Percentiles rank a stretch among this genome's conserved stretches.
phyloP scores from a whole-genome alignment of 2,888 invertebrate genomes.

The Lepidocyrtoides sp. region DNA sequence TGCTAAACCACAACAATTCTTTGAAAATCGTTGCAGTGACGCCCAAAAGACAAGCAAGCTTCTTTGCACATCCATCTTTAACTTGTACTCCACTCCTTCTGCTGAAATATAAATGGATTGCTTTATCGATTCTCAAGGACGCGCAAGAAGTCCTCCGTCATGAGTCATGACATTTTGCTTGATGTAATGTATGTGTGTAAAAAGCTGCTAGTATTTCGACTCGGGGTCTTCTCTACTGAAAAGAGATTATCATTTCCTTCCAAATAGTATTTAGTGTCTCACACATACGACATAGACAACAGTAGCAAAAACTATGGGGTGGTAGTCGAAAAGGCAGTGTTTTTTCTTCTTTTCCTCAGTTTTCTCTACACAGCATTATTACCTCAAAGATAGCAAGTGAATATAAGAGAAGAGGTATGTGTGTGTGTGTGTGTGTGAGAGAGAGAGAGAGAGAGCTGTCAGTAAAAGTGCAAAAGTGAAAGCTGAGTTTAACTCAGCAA shows the following conservation, averaged over 20 bases:
- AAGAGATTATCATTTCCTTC: conserved; percentile 31
- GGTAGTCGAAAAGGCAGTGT: neutral
- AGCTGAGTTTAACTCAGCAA: neutral
- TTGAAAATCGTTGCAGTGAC: neutral
- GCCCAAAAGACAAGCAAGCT: neutral
- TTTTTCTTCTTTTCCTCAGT: neutral
- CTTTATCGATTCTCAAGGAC: conserved; percentile 44
- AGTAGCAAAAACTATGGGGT: neutral
- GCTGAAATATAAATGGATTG: conserved; percentile 33
- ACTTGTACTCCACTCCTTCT: neutral
- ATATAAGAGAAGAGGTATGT: neutral
- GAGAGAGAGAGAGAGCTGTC: conserved; percentile 20
- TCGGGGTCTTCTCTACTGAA: neutral
- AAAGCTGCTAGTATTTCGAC: neutral
- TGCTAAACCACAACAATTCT: no score
- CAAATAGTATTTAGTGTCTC: conserved; percentile 15
- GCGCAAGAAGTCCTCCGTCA: conserved; percentile 18
- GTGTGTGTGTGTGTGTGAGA: no score
- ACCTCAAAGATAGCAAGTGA: neutral
- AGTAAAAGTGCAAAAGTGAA: conserved; percentile 50
- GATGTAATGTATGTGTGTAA: conserved; percentile 41
- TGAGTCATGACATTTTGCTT: conserved; percentile 48
- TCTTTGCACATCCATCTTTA: neutral
- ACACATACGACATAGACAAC: neutral
- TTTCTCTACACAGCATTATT: neutral